Evolutionary conservation across 2,113 vertebrate species (phyloP), one percentile per base, ranked within the genome.

Genomic region (Macheiramphus alcinus): DNA sequence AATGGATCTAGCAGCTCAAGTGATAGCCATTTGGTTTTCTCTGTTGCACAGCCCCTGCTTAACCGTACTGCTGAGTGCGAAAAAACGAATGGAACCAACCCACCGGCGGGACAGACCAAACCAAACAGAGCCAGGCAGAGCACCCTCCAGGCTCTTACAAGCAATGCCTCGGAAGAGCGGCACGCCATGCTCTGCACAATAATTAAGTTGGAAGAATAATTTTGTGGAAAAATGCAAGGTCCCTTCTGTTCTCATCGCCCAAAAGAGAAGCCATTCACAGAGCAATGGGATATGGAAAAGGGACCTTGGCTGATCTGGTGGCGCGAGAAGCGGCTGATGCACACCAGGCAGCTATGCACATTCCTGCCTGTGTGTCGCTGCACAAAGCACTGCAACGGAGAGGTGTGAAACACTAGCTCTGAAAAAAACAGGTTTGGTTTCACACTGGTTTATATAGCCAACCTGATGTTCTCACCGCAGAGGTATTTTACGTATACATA

Each of bases 131-230:
- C 13, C 40, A 75, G 18, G 17, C 19, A 63, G n/a, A 89, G 43
- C 11, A 38, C 21, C 11, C 17, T 16, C 8, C n/a, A 59, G 21
- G 29, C 17, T 76, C 50, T 56, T 22, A 73, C 13, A 67, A 65
- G 47, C 9, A 32, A 15, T 2, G 1, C 1, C 23, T 29, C 38
- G 29, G 12, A 83, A 65, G 1, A 55, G 62, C 0, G 3, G 42
- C 58, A 58, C 25, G 31, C 36, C 16, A 40, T 22, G 42, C 36
- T 73, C 43, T 45, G 27, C 32, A 22, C 31, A 61, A 7, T 31
- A 26, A 67, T 80, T 40, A 50, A 68, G 4, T 6, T 36, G 27
- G n/a, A 85, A 68, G 25, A 81, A 73, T 47, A 68, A 43, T 22
- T 17, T 17, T n/a, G n/a, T 13, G 19, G 23, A 38, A 61, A 78